These are phyloP conservation scores for Pelusios castaneus DNA, from an alignment of 2,113 vertebrate species.

Conservation along the genomic window DNA sequence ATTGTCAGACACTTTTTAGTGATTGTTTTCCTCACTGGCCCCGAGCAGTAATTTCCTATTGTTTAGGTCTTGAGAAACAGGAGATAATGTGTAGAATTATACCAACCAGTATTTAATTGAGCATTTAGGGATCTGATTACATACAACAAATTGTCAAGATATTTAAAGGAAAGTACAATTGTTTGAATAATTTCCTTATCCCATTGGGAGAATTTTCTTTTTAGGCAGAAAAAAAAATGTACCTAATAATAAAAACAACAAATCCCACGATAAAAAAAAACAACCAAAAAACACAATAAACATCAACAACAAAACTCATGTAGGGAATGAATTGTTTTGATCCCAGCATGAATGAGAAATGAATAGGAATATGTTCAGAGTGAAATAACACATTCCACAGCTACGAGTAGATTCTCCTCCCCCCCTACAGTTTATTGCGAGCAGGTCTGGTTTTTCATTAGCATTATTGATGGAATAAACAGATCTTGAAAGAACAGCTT, in stretches of 20 bases:
- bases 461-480: background rate
- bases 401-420: background rate
- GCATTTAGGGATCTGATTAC: background rate
- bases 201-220: background rate
- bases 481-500: background rate
- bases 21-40: background rate
- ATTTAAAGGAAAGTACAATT: background rate
- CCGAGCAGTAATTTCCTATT: background rate
- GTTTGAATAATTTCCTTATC: background rate
- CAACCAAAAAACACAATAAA: background rate
- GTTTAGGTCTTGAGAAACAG: background rate
- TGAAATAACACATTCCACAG: background rate
- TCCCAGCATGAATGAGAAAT: background rate
- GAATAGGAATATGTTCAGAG: background rate
- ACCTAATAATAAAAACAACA: too few species aligned
- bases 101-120: background rate
- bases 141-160: conserved; percentile 25
- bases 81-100: background rate
- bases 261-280: background rate
- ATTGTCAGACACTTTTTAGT: background rate
- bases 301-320: background rate
- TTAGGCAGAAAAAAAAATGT: background rate
- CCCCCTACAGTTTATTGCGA: background rate
- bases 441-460: background rate
- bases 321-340: background rate